Base-by-base conservation (phyloP, 2,113 vertebrate species). In the Cyanistes caeruleus region DNA sequence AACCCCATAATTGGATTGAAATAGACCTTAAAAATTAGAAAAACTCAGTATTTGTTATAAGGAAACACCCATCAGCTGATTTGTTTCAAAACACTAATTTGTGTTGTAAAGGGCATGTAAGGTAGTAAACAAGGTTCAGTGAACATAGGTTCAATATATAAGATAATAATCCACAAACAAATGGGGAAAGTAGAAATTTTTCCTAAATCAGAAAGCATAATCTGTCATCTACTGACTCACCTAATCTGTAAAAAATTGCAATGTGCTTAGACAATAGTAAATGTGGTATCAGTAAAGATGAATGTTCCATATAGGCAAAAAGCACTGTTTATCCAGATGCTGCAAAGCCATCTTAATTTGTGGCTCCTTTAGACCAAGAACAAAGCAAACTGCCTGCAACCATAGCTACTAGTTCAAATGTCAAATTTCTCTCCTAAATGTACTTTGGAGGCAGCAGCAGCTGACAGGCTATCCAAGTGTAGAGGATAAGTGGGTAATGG, bases 361-460 rank as follows among this genome's bases (percentile, higher is more conserved):
- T 88, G 68, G 28, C 12, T 96, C 52, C 79, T 90, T 84, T 56
- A 94, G 70, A 87, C 74, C 62, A 89, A 92, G 82, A 96, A 94
- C 41, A 95, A 87, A 90, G 67, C 43, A 87, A 73, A 82, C 28
- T 33, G 41, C 46, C 72, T 79, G 82, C 68, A 95, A 87, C 53
- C 39, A 53, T 53, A 96, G 72, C 68, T 89, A 92, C 87, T 89
- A 80, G 84, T 51, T 92, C 80, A 93, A 91, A 84, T 63, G 74
- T 90, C 89, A 93, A 28, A 84, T 67, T 95, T 92, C 86, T 95
- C 43, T 80, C 51, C 92, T 86, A 86, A 85, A 81, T 63, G 33
- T 84, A 69, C 65, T 73, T 74, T 0, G 0, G 68, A 86, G 39
- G 79, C 3, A 0, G 48, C 22, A 4, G 82, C 83, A 77, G 76